Conservation (phyloP, 64 coral and sea anemone genomes). For the Porites australiensis region DNA sequence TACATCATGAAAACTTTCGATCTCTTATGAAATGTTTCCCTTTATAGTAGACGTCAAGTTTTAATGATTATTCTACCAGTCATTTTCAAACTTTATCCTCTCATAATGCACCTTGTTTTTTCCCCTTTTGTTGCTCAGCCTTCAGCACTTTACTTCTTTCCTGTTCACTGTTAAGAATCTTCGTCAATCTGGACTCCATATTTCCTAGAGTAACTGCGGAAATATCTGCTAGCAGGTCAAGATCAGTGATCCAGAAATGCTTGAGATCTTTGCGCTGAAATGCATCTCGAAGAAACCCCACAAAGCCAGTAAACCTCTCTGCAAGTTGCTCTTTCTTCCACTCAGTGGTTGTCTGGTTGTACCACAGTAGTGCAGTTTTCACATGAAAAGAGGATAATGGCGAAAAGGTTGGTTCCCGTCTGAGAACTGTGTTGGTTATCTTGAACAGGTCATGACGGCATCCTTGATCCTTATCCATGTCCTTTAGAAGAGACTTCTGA, state of each 20-base stretch:
- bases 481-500: slow-evolving; percentile 15
- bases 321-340: slow-evolving; percentile 34
- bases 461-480: slow-evolving; percentile 58
- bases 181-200: slow-evolving; percentile 49
- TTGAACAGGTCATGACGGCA: slow-evolving; percentile 55
- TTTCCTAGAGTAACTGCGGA: slow-evolving; percentile 15
- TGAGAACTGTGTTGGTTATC: slow-evolving; percentile 52
- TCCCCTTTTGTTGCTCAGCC: neutral
- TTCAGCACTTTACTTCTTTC: slow-evolving; percentile 34
- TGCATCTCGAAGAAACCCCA: neutral
- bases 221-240: slow-evolving; percentile 38
- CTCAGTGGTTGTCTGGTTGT: neutral
- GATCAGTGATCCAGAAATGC: slow-evolving; percentile 61
- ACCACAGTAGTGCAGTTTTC: slow-evolving; percentile 49
- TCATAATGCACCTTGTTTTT: neutral
- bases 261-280: slow-evolving; percentile 21
- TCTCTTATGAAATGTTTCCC: too few relatives aligned
- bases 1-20: too few relatives aligned
- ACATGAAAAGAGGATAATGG: slow-evolving; percentile 8
- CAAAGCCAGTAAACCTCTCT: slow-evolving; percentile 53
- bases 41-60: too few relatives aligned
- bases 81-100: too few relatives aligned
- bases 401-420: slow-evolving; percentile 67
- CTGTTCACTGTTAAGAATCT: slow-evolving; percentile 54
- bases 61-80: too few relatives aligned